These are phyloP conservation scores for Xestia sexstrigata DNA, from an alignment of 2,888 invertebrate genomes.

Conservation along the genomic window DNA sequence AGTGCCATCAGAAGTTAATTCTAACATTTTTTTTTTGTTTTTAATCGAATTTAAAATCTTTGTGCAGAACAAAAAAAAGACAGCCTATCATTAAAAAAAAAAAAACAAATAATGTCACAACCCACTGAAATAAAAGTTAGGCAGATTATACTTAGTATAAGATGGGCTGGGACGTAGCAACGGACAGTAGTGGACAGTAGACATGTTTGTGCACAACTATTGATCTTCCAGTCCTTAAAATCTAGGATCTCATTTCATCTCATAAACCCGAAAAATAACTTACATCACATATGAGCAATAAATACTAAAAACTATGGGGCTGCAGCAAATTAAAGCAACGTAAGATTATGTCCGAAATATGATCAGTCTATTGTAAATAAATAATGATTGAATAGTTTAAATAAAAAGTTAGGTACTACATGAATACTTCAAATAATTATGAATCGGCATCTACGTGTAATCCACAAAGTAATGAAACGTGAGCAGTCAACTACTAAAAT, in stretches of 20 bases:
- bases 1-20: slow-evolving; percentile 64
- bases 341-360: slow-evolving; percentile 19
- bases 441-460: slow-evolving; percentile 2
- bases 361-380: slow-evolving; percentile 16
- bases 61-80: slow-evolving; percentile 49
- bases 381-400: slow-evolving; percentile 2
- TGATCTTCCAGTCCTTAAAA: slow-evolving; percentile 45
- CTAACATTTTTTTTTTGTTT: slow-evolving; percentile 32
- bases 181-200: too few species aligned
- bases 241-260: slow-evolving; percentile 25
- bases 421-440: slow-evolving; percentile 18
- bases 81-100: slow-evolving; percentile 11
- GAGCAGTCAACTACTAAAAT: slow-evolving; percentile 35
- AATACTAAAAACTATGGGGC: slow-evolving; percentile 46
- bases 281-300: slow-evolving; percentile 37
- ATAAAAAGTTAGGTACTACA: slow-evolving; percentile 10
- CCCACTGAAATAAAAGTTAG: slow-evolving; percentile 25
- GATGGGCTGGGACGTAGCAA: slow-evolving; percentile 8
- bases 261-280: slow-evolving; percentile 29
- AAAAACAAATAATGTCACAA: slow-evolving; percentile 54
- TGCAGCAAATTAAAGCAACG: slow-evolving; percentile 24
- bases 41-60: slow-evolving; percentile 21
- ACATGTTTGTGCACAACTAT: slow-evolving; percentile 39
- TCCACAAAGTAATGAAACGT: slow-evolving; percentile 4
- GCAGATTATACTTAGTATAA: not conserved